Percentiles rank a stretch among this genome's conserved stretches.
Evolutionary conservation across 2,113 vertebrate species (phyloP).

Genomic region (Pelodiscus sinensis): DNA sequence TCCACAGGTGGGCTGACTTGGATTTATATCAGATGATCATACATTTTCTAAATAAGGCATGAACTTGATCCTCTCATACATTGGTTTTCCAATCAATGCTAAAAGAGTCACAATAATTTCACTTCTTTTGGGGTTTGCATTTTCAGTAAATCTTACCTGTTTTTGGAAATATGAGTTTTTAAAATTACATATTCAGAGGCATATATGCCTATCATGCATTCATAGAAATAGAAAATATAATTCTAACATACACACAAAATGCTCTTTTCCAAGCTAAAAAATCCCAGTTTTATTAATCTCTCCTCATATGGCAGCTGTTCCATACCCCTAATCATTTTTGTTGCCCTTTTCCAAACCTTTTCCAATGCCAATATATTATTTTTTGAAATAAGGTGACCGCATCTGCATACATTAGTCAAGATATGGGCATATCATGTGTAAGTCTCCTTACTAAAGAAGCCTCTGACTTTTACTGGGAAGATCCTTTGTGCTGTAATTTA

Average conservation of each 20-base stretch:
- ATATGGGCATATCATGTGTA: too few relatives aligned
- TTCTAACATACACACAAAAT: background rate
- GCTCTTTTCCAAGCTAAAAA: too few relatives aligned
- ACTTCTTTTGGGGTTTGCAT: background rate
- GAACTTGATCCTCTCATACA: background rate
- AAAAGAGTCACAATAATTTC: background rate
- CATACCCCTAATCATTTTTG: too few relatives aligned
- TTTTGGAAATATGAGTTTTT: background rate
- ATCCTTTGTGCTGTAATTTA: too few relatives aligned
- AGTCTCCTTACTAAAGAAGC: too few relatives aligned
- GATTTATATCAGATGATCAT: background rate
- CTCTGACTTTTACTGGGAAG: too few relatives aligned
- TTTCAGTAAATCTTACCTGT: background rate
- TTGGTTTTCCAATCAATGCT: background rate
- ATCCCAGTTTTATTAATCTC: too few relatives aligned
- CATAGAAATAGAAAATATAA: background rate
- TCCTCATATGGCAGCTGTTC: too few relatives aligned
- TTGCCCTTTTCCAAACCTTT: too few relatives aligned
- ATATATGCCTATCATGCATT: fast-evolving
- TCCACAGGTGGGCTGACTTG: background rate
- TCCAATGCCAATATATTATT: too few relatives aligned
- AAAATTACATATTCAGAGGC: background rate
- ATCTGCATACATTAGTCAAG: too few relatives aligned
- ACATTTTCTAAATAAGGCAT: background rate
- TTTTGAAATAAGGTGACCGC: too few relatives aligned